Evolutionary conservation across 2,113 vertebrate species (phyloP).

Genomic region (Numenius arquata): DNA sequence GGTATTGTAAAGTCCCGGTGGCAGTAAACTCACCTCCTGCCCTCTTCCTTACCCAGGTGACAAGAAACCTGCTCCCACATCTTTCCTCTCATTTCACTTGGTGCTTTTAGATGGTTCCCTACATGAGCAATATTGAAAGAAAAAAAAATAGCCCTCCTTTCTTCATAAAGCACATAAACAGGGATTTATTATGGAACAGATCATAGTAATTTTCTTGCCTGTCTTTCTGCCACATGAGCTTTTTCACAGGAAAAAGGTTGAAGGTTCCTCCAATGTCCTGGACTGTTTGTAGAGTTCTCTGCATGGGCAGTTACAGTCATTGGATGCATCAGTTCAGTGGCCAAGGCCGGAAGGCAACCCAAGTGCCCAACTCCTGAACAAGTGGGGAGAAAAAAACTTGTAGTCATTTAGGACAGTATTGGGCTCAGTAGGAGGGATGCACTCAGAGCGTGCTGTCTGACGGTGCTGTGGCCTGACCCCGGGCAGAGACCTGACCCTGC

Average conservation of each 20-base stretch:
- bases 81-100: neutral
- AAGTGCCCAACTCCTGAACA: neutral
- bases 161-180: neutral
- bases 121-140: neutral
- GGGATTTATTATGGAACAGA: neutral
- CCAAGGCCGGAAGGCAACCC: neutral
- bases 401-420: neutral
- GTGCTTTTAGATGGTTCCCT: neutral
- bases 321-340: neutral
- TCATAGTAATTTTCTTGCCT: neutral
- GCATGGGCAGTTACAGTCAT: neutral
- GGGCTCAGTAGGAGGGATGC: neutral
- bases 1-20: neutral
- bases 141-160: neutral
- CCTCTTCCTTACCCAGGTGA: neutral
- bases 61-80: neutral
- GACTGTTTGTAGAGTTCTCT: neutral
- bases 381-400: neutral
- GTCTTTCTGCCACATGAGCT: neutral
- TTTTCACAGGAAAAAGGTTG: neutral
- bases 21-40: neutral
- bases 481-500: neutral
- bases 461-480: neutral
- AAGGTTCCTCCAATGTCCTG: neutral
- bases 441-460: rapidly evolving